phyloP scores from a whole-genome alignment of 2,888 invertebrate species.

The Xiphydria camelus region DNA sequence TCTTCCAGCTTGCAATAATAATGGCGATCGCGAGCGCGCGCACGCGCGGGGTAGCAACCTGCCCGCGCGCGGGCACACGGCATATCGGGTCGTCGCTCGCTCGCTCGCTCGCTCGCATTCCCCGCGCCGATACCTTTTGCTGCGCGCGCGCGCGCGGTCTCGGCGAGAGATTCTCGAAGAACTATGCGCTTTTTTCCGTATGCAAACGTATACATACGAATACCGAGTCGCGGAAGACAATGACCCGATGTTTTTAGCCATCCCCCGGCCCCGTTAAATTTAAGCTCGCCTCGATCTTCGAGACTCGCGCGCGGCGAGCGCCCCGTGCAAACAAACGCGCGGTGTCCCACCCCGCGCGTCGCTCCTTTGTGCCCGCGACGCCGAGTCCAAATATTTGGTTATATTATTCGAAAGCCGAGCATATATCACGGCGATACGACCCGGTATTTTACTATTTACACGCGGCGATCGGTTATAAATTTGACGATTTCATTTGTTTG shows the following conservation, averaged over 20 bases:
- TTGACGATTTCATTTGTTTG: conserved; percentile 14
- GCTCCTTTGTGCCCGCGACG: conserved; percentile 9
- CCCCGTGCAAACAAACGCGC: too few species aligned
- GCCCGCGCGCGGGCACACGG: conserved; percentile 7
- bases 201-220: too few species aligned
- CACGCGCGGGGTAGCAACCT: too few species aligned
- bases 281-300: too few species aligned
- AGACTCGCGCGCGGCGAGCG: too few species aligned
- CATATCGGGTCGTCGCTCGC: conserved; percentile 12
- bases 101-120: conserved; percentile 11
- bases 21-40: conserved; percentile 16
- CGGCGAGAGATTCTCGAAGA: conserved; percentile 4
- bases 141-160: conserved; percentile 10
- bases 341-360: not conserved
- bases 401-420: conserved; percentile 12
- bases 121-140: too few species aligned
- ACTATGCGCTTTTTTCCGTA: too few species aligned
- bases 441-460: conserved; percentile 15
- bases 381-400: conserved; percentile 19
- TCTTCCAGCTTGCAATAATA: conserved; percentile 37
- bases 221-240: too few species aligned
- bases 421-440: conserved; percentile 10
- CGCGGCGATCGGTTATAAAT: conserved; percentile 15
- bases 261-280: too few species aligned
- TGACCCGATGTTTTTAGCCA: too few species aligned